phyloP scores from a whole-genome alignment of 2,888 invertebrate genomes.

The Eupithecia inturbata region DNA sequence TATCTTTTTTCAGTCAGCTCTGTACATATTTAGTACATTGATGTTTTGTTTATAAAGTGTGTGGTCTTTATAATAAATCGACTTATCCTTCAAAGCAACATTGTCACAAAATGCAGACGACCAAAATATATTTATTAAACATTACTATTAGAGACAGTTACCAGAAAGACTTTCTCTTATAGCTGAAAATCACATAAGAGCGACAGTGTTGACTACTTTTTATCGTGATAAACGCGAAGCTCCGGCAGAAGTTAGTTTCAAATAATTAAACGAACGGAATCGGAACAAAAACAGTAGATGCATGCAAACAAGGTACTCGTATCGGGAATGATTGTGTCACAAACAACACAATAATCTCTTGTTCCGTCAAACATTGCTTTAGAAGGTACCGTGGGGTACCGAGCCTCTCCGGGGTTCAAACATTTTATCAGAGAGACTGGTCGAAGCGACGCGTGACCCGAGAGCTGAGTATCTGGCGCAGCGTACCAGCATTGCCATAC shows the following conservation, averaged over 20 bases:
- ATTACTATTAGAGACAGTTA: background rate
- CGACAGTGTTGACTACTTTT: background rate
- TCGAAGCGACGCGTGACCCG: background rate
- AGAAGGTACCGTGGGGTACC: background rate
- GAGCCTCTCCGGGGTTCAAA: background rate
- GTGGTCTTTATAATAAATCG: background rate
- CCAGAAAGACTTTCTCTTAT: background rate
- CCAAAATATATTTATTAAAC: background rate
- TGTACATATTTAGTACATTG: background rate
- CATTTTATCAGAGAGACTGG: too few relatives aligned
- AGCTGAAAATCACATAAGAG: constrained; percentile 2
- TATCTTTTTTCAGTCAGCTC: background rate
- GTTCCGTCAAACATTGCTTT: background rate
- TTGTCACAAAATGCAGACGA: background rate
- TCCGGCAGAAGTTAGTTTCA: background rate
- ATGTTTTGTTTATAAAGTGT: background rate
- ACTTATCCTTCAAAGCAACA: background rate
- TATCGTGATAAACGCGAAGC: background rate
- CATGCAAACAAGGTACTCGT: background rate
- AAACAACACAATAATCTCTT: background rate
- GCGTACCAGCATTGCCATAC: background rate
- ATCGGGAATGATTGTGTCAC: background rate
- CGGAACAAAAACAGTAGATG: background rate
- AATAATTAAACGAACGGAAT: background rate
- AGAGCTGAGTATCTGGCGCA: background rate